phyloP scores from a whole-genome alignment of 2,888 invertebrate genomes.

The Hyles lineata region DNA sequence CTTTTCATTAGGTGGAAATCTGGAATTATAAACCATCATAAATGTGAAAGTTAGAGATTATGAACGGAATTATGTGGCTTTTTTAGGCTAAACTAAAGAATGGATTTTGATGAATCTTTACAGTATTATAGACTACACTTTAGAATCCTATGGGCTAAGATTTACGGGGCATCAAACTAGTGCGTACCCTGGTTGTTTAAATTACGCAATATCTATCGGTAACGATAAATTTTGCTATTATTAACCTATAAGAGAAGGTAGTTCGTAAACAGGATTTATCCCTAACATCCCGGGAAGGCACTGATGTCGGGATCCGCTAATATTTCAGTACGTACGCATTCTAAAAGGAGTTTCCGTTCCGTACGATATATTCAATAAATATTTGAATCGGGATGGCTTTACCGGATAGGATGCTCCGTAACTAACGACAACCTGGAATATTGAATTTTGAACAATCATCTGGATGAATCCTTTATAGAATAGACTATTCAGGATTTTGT shows the following conservation, averaged over 20 bases:
- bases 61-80: no score
- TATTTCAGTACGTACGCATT: conserved; percentile 5
- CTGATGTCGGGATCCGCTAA: conserved; percentile 12
- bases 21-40: no score
- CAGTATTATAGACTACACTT: no score
- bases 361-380: conserved; percentile 16
- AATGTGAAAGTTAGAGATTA: no score
- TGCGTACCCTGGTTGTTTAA: not conserved
- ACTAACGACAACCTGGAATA: not conserved
- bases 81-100: no score
- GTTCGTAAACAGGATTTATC: conserved; percentile 22
- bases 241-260: conserved; percentile 20
- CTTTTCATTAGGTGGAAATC: no score
- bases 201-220: not conserved
- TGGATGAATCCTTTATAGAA: not conserved
- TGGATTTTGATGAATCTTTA: no score
- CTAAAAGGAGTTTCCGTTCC: conserved; percentile 23
- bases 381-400: not conserved
- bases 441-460: not conserved
- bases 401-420: not conserved
- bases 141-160: no score
- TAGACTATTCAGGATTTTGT: no score
- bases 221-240: conserved; percentile 12
- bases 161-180: no score
- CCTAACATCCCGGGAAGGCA: not conserved